phyloP scores from a whole-genome alignment of 1,140 invertebrate species.

The Anagrus nilaparvatae region DNA sequence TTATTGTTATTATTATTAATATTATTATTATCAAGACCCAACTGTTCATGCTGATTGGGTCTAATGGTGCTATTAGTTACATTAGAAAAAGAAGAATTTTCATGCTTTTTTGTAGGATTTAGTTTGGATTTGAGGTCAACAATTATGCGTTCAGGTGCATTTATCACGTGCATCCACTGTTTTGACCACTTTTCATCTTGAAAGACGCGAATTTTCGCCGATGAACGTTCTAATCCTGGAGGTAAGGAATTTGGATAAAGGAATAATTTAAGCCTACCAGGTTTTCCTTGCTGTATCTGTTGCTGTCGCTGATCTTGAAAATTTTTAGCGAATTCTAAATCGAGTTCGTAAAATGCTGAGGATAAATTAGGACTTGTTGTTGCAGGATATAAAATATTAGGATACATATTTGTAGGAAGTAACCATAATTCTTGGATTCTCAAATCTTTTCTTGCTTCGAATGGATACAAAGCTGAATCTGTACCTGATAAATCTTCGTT shows the following conservation, averaged over 20 bases:
- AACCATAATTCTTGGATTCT: slow-evolving; percentile 45
- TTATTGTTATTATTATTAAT: no score
- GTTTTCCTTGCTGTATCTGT: slow-evolving; percentile 23
- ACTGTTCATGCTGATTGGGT: no score
- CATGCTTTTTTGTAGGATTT: no score
- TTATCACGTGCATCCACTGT: slow-evolving; percentile 13
- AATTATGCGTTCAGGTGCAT: no score
- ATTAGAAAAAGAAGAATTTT: no score
- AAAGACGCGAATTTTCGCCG: slow-evolving; percentile 12
- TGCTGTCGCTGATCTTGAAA: slow-evolving; percentile 16
- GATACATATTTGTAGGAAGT: slow-evolving; percentile 45
- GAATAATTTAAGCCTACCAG: slow-evolving; percentile 23
- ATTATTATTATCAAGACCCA: no score
- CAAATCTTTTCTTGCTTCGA: slow-evolving; percentile 39
- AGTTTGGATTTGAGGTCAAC: no score
- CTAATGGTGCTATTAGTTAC: no score
- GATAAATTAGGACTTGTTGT: slow-evolving; percentile 25
- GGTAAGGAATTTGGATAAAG: slow-evolving; percentile 17
- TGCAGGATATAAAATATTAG: slow-evolving; percentile 46
- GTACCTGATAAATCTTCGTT: slow-evolving; percentile 45
- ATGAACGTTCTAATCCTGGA: slow-evolving; percentile 21
- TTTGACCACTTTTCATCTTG: slow-evolving; percentile 12
- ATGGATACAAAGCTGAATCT: slow-evolving; percentile 46
- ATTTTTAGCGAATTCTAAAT: slow-evolving; percentile 19
- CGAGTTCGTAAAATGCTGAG: slow-evolving; percentile 31